Evolutionary conservation across 1,140 invertebrate genomes (phyloP).

Genomic region (Ectropis grisescens): DNA sequence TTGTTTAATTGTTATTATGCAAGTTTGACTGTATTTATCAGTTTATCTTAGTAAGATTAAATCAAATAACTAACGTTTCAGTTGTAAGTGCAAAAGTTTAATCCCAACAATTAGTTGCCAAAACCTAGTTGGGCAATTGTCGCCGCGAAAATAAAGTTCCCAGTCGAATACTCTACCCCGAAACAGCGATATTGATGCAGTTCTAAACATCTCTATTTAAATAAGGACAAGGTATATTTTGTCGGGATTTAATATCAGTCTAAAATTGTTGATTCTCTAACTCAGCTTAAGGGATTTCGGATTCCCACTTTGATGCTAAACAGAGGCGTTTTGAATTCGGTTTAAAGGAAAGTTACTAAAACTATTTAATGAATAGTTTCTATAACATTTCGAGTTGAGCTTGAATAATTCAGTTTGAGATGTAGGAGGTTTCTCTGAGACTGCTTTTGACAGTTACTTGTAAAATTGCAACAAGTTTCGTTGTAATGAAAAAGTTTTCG

Average conservation of each 20-base stretch:
- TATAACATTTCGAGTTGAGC: slow-evolving; percentile 13
- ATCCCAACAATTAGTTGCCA: slow-evolving; percentile 43
- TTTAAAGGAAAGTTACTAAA: slow-evolving; percentile 37
- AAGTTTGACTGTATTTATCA: too few relatives aligned
- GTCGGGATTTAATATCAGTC: background rate
- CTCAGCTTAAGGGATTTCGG: slow-evolving; percentile 49
- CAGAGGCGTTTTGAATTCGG: slow-evolving; percentile 38
- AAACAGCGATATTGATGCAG: slow-evolving; percentile 17
- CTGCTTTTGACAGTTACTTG: background rate
- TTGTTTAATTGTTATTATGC: too few relatives aligned
- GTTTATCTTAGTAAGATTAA: too few relatives aligned
- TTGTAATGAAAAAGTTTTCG: too few relatives aligned
- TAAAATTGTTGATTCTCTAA: slow-evolving; percentile 27
- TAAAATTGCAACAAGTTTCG: too few relatives aligned
- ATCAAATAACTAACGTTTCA: too few relatives aligned
- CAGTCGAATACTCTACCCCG: slow-evolving; percentile 23
- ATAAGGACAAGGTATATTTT: slow-evolving; percentile 11
- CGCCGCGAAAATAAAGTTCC: slow-evolving; percentile 47
- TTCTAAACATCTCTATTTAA: slow-evolving; percentile 8
- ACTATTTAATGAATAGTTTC: slow-evolving; percentile 33
- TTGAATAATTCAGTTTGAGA: slow-evolving; percentile 10
- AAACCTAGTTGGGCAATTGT: slow-evolving; percentile 51
- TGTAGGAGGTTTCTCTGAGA: background rate
- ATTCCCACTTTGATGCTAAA: slow-evolving; percentile 48
- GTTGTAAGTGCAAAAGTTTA: slow-evolving; percentile 39